Conservation (phyloP, 1,140 invertebrate genomes). For the Macrosteles quadrilineatus region DNA sequence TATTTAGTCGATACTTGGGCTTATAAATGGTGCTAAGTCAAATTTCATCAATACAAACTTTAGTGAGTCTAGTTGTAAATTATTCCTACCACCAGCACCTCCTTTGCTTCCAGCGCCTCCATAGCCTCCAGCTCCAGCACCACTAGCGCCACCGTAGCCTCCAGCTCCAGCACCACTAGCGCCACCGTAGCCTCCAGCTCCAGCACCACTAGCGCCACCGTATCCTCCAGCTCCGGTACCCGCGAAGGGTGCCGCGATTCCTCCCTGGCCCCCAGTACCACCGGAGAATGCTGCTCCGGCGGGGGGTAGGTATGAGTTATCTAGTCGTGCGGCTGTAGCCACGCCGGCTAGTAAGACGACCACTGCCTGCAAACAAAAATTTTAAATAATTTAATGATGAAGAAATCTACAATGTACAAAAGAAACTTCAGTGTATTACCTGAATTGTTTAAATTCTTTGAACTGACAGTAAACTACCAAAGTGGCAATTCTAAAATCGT, state of each 20-base stretch:
- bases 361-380: constrained; percentile 28
- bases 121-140: constrained; percentile 5
- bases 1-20: no score
- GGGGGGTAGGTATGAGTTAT: constrained; percentile 63
- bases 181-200: constrained; percentile 15
- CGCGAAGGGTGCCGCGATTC: constrained; percentile 26
- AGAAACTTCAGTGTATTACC: no score
- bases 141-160: constrained; percentile 11
- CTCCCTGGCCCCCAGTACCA: constrained; percentile 28
- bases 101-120: constrained; percentile 10
- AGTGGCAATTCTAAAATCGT: no score
- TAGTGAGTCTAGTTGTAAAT: no score
- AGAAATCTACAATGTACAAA: no score
- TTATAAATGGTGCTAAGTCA: no score
- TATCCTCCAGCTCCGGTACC: constrained; percentile 29
- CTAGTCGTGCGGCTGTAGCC: constrained; percentile 53
- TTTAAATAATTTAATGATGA: no score
- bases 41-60: no score
- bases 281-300: constrained; percentile 49
- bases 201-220: constrained; percentile 24
- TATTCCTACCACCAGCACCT: neutral
- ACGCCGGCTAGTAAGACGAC: constrained; percentile 27
- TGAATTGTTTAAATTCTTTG: neutral
- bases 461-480: no score
- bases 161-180: constrained; percentile 26